A percentile compares a stretch with the other conserved stretches of the same genome.
These are phyloP conservation scores for Epinephelus lanceolatus DNA, from an alignment of 2,113 vertebrate genomes.

Conservation along the genomic window DNA sequence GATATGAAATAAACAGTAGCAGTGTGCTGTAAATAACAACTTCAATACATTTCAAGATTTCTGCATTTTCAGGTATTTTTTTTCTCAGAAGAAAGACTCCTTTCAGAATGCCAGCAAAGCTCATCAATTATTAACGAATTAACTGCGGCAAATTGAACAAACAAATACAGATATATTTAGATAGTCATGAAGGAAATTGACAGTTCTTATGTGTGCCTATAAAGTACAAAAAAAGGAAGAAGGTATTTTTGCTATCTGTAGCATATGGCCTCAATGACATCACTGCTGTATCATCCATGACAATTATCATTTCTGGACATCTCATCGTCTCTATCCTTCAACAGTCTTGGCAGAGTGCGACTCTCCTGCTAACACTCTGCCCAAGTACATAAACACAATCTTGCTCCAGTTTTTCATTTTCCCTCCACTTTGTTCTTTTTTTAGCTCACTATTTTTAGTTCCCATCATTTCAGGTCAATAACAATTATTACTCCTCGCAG, in stretches of 20 bases:
- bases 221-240: no score
- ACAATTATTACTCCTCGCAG: slow-evolving; percentile 16
- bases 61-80: neutral
- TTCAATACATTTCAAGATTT: neutral
- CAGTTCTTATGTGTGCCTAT: neutral
- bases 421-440: slow-evolving; percentile 13
- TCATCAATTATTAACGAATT: neutral
- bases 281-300: neutral
- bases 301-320: neutral
- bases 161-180: neutral
- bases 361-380: neutral
- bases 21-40: neutral
- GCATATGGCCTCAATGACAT: neutral
- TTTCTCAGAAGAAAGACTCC: no score
- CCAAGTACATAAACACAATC: slow-evolving; percentile 9
- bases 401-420: slow-evolving; percentile 12
- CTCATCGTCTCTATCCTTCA: neutral
- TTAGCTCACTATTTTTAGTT: slow-evolving; percentile 27
- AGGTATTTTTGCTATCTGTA: neutral
- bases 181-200: neutral
- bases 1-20: neutral
- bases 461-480: slow-evolving; percentile 32
- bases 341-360: neutral
- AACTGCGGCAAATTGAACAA: neutral
- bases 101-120: neutral